These are phyloP conservation scores for Betta splendens DNA, from an alignment of 2,797 vertebrate genomes.

Conservation along the genomic window DNA sequence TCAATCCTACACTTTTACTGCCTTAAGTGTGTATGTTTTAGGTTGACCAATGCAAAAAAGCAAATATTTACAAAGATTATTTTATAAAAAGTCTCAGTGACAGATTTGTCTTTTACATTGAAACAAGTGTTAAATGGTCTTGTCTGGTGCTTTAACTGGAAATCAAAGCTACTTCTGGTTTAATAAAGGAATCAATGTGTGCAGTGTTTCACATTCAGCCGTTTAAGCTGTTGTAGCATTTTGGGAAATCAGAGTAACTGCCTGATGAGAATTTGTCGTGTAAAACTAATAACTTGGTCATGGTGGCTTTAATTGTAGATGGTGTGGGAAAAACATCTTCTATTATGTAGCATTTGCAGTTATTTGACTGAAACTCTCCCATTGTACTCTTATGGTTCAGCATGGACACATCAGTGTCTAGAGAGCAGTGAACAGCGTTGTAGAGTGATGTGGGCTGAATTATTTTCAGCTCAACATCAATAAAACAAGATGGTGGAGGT, in stretches of 20 bases:
- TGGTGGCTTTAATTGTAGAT: slow-evolving; percentile 12
- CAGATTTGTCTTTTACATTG: slow-evolving; percentile 6
- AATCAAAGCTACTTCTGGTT: slow-evolving; percentile 18
- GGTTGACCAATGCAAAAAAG: neutral
- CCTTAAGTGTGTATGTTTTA: slow-evolving; percentile 2
- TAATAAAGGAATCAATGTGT: slow-evolving; percentile 38
- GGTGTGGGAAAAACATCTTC: neutral
- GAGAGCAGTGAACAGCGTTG: too few species aligned
- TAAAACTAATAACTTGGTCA: slow-evolving; percentile 41
- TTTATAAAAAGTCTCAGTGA: neutral
- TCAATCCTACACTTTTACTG: slow-evolving; percentile 23
- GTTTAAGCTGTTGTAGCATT: slow-evolving; percentile 37
- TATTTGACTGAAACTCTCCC: too few species aligned
- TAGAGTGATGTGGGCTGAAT: too few species aligned
- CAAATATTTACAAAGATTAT: neutral
- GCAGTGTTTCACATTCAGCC: slow-evolving; percentile 19
- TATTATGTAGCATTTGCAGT: neutral
- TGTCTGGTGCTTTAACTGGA: slow-evolving; percentile 27
- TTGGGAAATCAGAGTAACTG: slow-evolving; percentile 48
- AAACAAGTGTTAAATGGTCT: slow-evolving; percentile 31
- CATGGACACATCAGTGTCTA: too few species aligned
- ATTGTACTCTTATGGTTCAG: too few species aligned
- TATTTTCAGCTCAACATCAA: too few species aligned
- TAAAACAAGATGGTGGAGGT: too few species aligned
- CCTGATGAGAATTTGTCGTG: slow-evolving; percentile 41